A percentile compares a stretch with the other conserved stretches of the same genome.
phyloP scores from a whole-genome alignment of 2,888 invertebrate genomes.

The Platycheirus albimanus region DNA sequence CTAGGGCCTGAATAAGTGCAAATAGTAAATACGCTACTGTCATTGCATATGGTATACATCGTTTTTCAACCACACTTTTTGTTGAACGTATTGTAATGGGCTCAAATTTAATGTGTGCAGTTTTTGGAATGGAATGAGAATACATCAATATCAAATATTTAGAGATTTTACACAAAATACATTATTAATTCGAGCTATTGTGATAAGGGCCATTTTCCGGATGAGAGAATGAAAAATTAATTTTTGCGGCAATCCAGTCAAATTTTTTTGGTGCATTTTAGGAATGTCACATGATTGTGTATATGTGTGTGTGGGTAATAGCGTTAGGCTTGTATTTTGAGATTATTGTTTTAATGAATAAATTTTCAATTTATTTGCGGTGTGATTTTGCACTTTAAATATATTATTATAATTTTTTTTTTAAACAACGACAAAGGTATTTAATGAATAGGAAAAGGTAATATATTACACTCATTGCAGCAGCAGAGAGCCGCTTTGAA shows the following conservation, averaged over 20 bases:
- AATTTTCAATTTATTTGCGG: slow-evolving; percentile 73
- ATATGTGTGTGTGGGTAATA: no score
- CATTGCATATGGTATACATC: slow-evolving; percentile 1
- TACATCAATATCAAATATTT: slow-evolving; percentile 69
- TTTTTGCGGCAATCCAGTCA: slow-evolving; percentile 53
- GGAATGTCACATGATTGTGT: not conserved
- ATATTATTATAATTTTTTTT: not conserved
- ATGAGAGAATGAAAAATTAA: slow-evolving; percentile 67
- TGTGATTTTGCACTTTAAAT: slow-evolving; percentile 61
- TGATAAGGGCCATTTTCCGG: slow-evolving; percentile 62
- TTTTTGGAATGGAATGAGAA: slow-evolving; percentile 3
- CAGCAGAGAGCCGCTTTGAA: slow-evolving; percentile 6
- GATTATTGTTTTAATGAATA: slow-evolving; percentile 72
- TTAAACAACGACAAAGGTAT: not conserved
- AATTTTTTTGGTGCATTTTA: no score
- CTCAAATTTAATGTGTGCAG: not conserved
- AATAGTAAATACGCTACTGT: no score
- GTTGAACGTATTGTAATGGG: not conserved
- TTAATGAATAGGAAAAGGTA: slow-evolving; percentile 22
- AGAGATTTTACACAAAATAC: slow-evolving; percentile 70
- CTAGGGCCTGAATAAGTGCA: no score
- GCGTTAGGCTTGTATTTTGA: slow-evolving; percentile 30
- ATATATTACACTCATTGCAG: slow-evolving; percentile 5
- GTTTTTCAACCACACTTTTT: slow-evolving; percentile 8
- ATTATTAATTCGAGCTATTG: slow-evolving; percentile 70